Evolutionary conservation across 2,113 vertebrate species (phyloP).

Genomic region (Axis porcinus): DNA sequence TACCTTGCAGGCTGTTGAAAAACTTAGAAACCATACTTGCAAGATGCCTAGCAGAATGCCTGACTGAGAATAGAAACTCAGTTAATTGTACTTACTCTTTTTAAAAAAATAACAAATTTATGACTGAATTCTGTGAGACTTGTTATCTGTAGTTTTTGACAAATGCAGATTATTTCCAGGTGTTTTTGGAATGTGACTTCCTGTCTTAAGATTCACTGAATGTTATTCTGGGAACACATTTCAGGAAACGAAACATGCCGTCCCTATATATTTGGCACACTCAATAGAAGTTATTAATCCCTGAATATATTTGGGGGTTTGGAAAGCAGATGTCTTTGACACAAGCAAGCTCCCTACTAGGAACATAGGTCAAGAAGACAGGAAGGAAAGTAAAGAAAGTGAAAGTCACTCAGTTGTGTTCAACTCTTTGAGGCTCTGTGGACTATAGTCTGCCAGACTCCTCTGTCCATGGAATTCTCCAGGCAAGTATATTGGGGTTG

Average conservation of each 20-base stretch:
- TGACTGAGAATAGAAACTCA: neutral
- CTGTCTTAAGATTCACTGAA: slow-evolving; percentile 45
- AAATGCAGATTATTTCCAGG: slow-evolving; percentile 45
- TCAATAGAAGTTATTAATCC: slow-evolving; percentile 43
- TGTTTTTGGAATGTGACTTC: slow-evolving; percentile 49
- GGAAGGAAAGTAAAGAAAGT: neutral
- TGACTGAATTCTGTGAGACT: slow-evolving; percentile 17
- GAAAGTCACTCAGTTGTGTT: neutral
- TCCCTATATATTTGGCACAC: slow-evolving; percentile 11
- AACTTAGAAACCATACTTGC: neutral
- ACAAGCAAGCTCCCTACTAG: neutral
- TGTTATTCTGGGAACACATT: slow-evolving; percentile 47
- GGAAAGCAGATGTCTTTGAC: slow-evolving; percentile 5
- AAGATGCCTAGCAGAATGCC: neutral
- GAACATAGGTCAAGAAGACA: neutral
- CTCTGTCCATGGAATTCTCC: neutral
- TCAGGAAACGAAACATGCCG: neutral
- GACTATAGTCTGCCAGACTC: neutral
- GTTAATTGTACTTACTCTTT: neutral
- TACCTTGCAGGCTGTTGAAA: neutral
- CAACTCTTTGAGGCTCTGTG: neutral
- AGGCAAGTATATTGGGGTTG: neutral
- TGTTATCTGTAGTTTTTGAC: slow-evolving; percentile 1
- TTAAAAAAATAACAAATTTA: slow-evolving; percentile 12
- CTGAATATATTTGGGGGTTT: slow-evolving; percentile 3